phyloP scores from a whole-genome alignment of 2,113 vertebrate species.

The Taurulus bubalis region DNA sequence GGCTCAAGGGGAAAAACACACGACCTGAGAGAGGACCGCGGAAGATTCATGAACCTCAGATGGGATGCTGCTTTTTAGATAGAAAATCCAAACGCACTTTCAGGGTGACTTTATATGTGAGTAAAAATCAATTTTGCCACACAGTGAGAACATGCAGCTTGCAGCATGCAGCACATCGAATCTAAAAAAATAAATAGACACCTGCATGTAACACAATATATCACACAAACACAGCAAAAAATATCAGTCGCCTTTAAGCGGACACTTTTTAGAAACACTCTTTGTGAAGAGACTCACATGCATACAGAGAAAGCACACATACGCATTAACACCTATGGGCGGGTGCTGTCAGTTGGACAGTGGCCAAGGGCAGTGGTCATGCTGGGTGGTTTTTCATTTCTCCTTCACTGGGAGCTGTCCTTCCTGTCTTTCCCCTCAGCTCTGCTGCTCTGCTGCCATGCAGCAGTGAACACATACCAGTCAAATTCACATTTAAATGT shows the following conservation, averaged over 20 bases:
- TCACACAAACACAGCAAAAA: not conserved
- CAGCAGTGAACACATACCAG: conserved; percentile 40
- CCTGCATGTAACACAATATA: conserved; percentile 8
- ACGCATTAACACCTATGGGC: conserved; percentile 36
- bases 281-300: not conserved
- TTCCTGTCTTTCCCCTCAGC: conserved; percentile 23
- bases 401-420: conserved; percentile 56
- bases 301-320: conserved; percentile 29
- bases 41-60: not conserved
- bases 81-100: not conserved
- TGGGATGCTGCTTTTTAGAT: conserved; percentile 4
- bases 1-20: conserved; percentile 56
- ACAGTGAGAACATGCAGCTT: conserved; percentile 10
- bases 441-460: conserved; percentile 9
- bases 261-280: conserved; percentile 6
- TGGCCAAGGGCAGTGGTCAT: conserved; percentile 70
- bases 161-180: conserved; percentile 16
- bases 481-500: conserved; percentile 62
- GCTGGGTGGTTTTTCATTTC: conserved; percentile 72
- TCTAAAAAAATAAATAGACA: conserved; percentile 34
- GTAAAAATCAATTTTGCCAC: conserved; percentile 18
- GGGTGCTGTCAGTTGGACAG: conserved; percentile 62
- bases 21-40: conserved; percentile 29
- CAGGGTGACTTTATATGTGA: not conserved
- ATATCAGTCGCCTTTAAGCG: conserved; percentile 25